Evolutionary conservation across 2,797 vertebrate species (phyloP).

Genomic region (Diplodus sargus): DNA sequence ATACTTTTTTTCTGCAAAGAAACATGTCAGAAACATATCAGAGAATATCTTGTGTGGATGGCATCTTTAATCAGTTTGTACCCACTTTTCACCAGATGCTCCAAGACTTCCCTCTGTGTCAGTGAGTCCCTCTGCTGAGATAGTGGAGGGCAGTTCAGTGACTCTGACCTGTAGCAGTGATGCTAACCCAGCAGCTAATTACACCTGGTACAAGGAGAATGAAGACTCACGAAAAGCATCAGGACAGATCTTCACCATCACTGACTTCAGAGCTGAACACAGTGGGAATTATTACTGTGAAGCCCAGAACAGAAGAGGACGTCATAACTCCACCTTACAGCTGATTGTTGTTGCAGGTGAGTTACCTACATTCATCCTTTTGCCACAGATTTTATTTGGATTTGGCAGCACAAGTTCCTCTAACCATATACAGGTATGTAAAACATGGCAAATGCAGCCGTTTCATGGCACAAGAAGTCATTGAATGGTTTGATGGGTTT

Average conservation of each 20-base stretch:
- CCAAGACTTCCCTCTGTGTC: constrained; percentile 29
- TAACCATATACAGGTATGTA: no score
- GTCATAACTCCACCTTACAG: neutral
- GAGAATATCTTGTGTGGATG: no score
- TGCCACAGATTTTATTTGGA: neutral
- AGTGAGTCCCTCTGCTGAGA: constrained; percentile 24
- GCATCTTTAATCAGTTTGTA: neutral
- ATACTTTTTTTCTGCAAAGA: no score
- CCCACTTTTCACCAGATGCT: constrained; percentile 1
- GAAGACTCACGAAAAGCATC: constrained; percentile 19
- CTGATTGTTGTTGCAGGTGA: constrained; percentile 9
- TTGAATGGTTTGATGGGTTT: no score
- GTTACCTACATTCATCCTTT: neutral
- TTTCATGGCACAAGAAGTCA: no score
- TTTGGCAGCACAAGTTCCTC: neutral
- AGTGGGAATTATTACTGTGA: constrained; percentile 56
- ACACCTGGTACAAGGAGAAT: constrained; percentile 59
- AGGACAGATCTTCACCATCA: constrained; percentile 23
- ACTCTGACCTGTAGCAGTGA: constrained; percentile 63
- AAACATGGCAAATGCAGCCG: no score
- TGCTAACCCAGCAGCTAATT: constrained; percentile 57
- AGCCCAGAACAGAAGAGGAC: constrained; percentile 44
- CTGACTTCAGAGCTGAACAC: no score
- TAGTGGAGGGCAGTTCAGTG: constrained; percentile 20
- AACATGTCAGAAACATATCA: no score